These are phyloP conservation scores for Petrolisthes manimaculis DNA, from an alignment of 2,888 invertebrate species.

Conservation along the genomic window DNA sequence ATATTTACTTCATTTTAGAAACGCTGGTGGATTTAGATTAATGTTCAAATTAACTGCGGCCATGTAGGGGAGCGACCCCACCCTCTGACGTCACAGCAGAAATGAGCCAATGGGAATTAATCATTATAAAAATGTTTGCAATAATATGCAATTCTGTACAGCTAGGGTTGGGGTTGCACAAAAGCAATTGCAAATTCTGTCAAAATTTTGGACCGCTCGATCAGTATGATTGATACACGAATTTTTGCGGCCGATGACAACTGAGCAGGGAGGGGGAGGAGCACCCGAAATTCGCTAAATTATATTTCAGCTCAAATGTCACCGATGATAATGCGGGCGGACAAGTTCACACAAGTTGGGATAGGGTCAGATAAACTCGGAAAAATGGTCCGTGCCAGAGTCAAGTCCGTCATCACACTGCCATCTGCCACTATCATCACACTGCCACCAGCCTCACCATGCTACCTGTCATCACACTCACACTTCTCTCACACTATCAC, in stretches of 20 bases:
- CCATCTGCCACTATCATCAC: not conserved
- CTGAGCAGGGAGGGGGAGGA: constrained; percentile 42
- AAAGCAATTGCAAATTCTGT: constrained; percentile 61
- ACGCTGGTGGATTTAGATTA: constrained; percentile 42
- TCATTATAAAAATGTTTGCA: constrained; percentile 54
- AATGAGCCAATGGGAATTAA: constrained; percentile 57
- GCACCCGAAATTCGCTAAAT: constrained; percentile 41
- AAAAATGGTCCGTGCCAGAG: not conserved
- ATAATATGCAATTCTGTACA: constrained; percentile 46
- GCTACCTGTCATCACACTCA: too few species aligned
- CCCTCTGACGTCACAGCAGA: constrained; percentile 50
- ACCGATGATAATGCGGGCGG: constrained; percentile 38
- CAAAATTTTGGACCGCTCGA: constrained; percentile 56
- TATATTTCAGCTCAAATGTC: constrained; percentile 42
- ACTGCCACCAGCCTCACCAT: too few species aligned
- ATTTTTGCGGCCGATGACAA: constrained; percentile 56
- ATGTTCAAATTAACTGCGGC: constrained; percentile 50
- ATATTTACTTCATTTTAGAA: constrained; percentile 35
- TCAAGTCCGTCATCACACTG: too few species aligned
- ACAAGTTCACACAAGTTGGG: constrained; percentile 19
- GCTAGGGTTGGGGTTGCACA: constrained; percentile 37
- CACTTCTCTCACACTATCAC: too few species aligned
- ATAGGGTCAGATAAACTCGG: not conserved
- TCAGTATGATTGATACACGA: constrained; percentile 57
- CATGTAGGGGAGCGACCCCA: constrained; percentile 25